phyloP scores from a whole-genome alignment of 2,113 vertebrate genomes.

The Centropristis striata region DNA sequence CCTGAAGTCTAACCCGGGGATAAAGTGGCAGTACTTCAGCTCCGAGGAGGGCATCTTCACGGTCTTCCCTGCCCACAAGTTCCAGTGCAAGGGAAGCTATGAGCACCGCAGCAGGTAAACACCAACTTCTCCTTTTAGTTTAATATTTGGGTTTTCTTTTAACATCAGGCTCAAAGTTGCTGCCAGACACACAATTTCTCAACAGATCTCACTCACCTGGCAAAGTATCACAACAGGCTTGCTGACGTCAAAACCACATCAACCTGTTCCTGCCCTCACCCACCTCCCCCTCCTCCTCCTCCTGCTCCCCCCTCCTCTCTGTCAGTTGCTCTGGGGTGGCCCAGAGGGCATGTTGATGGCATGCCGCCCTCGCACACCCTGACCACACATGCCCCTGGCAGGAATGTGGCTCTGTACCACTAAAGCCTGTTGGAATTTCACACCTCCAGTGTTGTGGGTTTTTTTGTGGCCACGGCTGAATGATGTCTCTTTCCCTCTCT shows the following conservation, averaged over 20 bases:
- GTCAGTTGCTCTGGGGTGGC: slow-evolving; percentile 64
- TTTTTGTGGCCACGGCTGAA: slow-evolving; percentile 41
- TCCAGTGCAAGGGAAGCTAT: slow-evolving; percentile 95
- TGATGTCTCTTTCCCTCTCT: slow-evolving; percentile 42
- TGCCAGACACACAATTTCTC: not conserved
- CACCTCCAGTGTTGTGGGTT: slow-evolving; percentile 72
- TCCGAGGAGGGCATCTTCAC: slow-evolving; percentile 99
- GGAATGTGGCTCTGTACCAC: slow-evolving; percentile 72
- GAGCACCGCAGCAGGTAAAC: slow-evolving; percentile 97
- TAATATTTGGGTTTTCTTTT: not conserved
- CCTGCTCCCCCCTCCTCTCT: slow-evolving; percentile 15
- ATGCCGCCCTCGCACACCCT: slow-evolving; percentile 60
- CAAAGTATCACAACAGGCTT: not conserved
- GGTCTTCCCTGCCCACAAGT: slow-evolving; percentile 98
- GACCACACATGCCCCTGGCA: slow-evolving; percentile 73
- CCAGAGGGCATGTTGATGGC: slow-evolving; percentile 67
- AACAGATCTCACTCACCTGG: not conserved
- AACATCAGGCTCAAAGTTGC: not conserved
- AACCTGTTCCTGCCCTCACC: slow-evolving; percentile 3
- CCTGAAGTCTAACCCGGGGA: slow-evolving; percentile 98
- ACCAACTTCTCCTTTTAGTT: not conserved
- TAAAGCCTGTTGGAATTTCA: slow-evolving; percentile 79
- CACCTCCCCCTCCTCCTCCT: not conserved
- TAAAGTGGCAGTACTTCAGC: slow-evolving; percentile 99
- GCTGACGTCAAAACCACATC: not conserved